Base-by-base conservation (phyloP, 2,888 invertebrate species). In the Portevinia maculata region DNA sequence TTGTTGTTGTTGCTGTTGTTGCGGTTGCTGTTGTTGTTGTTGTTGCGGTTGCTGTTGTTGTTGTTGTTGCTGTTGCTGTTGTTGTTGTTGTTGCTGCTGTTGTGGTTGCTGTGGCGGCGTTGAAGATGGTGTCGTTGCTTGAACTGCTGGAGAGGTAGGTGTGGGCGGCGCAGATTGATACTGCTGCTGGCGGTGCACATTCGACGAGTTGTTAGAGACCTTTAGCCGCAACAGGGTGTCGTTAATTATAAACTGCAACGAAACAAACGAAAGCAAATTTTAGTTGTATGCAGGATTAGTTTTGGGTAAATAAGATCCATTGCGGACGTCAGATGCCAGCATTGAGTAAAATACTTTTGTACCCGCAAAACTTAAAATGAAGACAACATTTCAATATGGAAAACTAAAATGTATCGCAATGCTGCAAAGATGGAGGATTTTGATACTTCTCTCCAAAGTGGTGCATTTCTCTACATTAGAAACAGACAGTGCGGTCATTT, bases 171-270 rank as follows among this genome's bases (percentile, higher is more conserved):
- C 50, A 37, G 83, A 15, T 71, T 55, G 83, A 78, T 67, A 78
- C 62, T 71, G 83, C 50, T 67, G 17, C 39, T 79, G 86, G 1
- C 86, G 84, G 50, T 69, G 76, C 39, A 69, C 65, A 78, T 84
- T 85, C 59, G 84, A 41, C 34, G 84, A 60, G 21, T 79, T 71
- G 50, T 83, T 85, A 30, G 89, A 89, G 65, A 90, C 90, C 86
- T 90, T 90, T 70, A 90, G 86, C 86, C 90, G 90, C 85, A 89
- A 89, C 84, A 90, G 86, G 65, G 90, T 89, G 85, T 90, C 90
- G 87, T 90, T 90, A 87, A 90, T 90, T 86, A 90, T 90, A 86
- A 90, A 90, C 90, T 90, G 73, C 13, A 85, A 85, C 1, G 30
- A 53, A 81, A 59, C 8, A 52, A 39, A 15, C 2, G 2, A 15